Evolutionary conservation across 2,888 invertebrate species (phyloP).

Genomic region (Acheta domesticus): DNA sequence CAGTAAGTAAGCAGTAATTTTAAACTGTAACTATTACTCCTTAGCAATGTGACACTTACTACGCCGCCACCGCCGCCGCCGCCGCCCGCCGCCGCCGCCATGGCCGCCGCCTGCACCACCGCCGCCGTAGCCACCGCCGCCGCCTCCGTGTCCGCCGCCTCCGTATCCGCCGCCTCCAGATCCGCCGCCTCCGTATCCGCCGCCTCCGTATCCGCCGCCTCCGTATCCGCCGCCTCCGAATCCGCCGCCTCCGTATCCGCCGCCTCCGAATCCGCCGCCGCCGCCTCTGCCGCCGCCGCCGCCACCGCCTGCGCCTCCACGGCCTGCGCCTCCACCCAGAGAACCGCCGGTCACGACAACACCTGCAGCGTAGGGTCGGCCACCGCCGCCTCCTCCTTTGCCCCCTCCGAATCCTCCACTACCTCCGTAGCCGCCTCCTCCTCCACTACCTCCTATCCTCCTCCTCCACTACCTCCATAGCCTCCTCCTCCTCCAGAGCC

Average conservation of each 20-base stretch:
- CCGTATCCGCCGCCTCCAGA: too few relatives aligned
- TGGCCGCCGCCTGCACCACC: too few relatives aligned
- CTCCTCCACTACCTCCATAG: slow-evolving; percentile 26
- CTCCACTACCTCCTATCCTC: slow-evolving; percentile 23
- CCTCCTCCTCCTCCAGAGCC: slow-evolving; percentile 24
- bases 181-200: too few relatives aligned
- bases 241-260: neutral
- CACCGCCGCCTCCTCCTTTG: neutral
- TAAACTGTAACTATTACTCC: too few relatives aligned
- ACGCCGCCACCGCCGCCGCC: too few relatives aligned
- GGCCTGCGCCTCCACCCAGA: neutral
- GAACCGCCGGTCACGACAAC: neutral
- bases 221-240: neutral
- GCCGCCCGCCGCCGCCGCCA: too few relatives aligned
- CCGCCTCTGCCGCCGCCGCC: neutral
- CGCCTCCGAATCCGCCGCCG: neutral
- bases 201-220: slow-evolving; percentile 22
- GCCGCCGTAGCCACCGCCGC: too few relatives aligned
- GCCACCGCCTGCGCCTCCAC: neutral
- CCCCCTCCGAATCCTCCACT: slow-evolving; percentile 27
- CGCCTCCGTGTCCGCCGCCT: too few relatives aligned
- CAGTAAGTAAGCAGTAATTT: too few relatives aligned
- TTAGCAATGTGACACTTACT: too few relatives aligned
- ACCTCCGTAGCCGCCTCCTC: neutral
- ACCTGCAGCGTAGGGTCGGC: neutral